Evolutionary conservation across 2,113 vertebrate species (phyloP).

Genomic region (Calidris pygmaea): DNA sequence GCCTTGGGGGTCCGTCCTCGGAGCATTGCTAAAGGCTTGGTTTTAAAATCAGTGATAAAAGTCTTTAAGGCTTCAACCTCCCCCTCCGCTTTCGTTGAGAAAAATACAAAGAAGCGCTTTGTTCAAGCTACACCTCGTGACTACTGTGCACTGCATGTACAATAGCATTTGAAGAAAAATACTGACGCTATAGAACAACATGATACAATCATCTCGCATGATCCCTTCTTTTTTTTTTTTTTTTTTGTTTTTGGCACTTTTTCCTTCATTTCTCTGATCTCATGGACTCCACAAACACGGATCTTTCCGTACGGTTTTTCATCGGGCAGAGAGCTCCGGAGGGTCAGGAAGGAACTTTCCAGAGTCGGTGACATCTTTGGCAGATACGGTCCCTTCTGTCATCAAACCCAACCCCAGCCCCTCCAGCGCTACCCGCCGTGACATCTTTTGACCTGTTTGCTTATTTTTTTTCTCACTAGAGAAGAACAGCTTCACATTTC

Average conservation of each 20-base stretch:
- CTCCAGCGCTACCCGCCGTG: background rate
- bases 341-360: background rate
- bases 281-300: background rate
- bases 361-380: conserved; percentile 38
- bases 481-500: background rate
- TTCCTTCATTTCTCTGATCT: background rate
- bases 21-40: background rate
- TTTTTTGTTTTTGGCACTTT: conserved; percentile 45
- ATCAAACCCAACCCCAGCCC: background rate
- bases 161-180: background rate
- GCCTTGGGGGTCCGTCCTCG: background rate
- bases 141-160: background rate
- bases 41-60: background rate
- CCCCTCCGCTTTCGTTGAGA: background rate
- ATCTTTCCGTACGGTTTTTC: background rate
- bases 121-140: background rate
- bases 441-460: background rate
- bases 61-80: conserved; percentile 56
- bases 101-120: background rate
- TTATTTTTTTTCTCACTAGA: rapidly evolving
- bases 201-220: background rate
- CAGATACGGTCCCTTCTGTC: background rate
- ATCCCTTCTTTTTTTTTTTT: background rate
- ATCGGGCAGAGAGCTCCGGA: background rate
- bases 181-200: conserved; percentile 8